phyloP scores from a whole-genome alignment of 2,113 vertebrate species.

The Tyrannus savana region DNA sequence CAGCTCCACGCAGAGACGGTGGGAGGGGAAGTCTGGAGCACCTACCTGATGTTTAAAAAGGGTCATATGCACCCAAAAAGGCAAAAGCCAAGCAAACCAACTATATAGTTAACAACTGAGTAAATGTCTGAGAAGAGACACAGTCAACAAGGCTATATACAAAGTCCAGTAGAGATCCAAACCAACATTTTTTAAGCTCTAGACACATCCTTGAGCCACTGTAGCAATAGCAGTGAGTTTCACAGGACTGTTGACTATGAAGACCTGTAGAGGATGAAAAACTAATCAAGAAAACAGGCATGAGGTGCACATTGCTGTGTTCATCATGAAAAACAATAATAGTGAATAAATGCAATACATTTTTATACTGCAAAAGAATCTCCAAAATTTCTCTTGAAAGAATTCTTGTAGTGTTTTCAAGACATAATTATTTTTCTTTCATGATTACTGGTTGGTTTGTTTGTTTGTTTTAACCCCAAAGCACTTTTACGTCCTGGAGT shows the following conservation, averaged over 20 bases:
- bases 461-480: not conserved
- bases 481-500: not conserved
- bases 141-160: not conserved
- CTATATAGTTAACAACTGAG: not conserved
- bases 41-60: not conserved
- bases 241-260: not conserved
- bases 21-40: not conserved
- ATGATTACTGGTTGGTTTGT: not conserved
- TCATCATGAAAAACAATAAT: not conserved
- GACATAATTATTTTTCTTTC: not conserved
- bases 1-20: not conserved
- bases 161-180: not conserved
- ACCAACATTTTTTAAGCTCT: not conserved
- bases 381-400: not conserved
- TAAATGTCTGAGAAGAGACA: not conserved
- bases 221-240: not conserved
- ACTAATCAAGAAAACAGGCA: not conserved
- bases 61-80: not conserved
- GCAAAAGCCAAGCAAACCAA: not conserved
- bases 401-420: not conserved
- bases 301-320: not conserved
- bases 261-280: not conserved
- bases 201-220: not conserved
- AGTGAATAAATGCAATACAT: not conserved
- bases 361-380: not conserved